Evolutionary conservation across 2,113 vertebrate genomes (phyloP).

Genomic region (Thunnus maccoyii): DNA sequence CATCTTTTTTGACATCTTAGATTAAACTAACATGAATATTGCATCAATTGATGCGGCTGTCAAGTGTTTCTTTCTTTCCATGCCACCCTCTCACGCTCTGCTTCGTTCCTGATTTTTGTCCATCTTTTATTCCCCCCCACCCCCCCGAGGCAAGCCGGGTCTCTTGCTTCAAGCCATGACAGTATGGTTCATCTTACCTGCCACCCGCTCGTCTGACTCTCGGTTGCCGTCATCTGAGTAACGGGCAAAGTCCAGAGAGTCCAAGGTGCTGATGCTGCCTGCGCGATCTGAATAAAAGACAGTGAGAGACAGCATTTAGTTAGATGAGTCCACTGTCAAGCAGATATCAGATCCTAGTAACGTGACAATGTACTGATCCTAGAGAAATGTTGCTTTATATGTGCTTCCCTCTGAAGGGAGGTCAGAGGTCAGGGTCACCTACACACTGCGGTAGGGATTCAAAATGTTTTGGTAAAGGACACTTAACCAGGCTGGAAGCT

Average conservation of each 20-base stretch:
- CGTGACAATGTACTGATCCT: background rate
- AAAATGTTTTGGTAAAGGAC: background rate
- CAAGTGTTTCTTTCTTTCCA: constrained; percentile 1
- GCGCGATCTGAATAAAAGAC: constrained; percentile 89
- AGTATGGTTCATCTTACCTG: constrained; percentile 87
- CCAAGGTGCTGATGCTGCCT: constrained; percentile 98
- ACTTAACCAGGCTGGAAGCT: background rate
- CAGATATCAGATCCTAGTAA: background rate
- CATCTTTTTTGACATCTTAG: background rate
- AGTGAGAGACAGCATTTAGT: constrained; percentile 11
- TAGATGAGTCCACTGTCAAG: background rate
- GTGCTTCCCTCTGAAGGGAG: no score
- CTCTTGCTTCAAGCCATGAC: background rate
- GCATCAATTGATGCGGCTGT: background rate
- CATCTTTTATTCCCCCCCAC: constrained; percentile 6
- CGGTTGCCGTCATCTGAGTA: constrained; percentile 99
- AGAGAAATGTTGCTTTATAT: background rate
- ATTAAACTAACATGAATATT: background rate
- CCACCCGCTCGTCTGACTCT: constrained; percentile 95
- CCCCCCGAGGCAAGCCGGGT: background rate
- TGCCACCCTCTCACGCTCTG: background rate
- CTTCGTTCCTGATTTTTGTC: background rate
- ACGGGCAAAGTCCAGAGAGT: constrained; percentile 98
- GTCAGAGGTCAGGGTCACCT: no score
- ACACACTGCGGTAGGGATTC: background rate